phyloP scores from a whole-genome alignment of 2,113 vertebrate species.

The Notiomystis cincta region DNA sequence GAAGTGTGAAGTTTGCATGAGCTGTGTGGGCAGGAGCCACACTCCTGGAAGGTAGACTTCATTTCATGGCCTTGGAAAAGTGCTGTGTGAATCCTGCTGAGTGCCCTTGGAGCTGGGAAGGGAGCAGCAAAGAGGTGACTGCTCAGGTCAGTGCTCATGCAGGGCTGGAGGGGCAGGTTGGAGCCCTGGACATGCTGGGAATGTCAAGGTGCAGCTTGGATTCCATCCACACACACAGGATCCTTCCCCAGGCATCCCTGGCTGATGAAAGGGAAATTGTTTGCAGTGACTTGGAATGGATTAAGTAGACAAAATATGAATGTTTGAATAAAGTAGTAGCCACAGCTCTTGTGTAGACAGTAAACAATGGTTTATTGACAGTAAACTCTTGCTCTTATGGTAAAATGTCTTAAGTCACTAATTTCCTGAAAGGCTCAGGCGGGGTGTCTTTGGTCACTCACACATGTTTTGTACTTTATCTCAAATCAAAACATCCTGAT shows the following conservation, averaged over 20 bases:
- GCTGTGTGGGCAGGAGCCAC: neutral
- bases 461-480: conserved; percentile 60
- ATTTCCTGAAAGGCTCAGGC: conserved; percentile 53
- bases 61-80: neutral
- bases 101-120: neutral
- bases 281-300: neutral
- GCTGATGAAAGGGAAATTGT: neutral
- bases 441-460: conserved; percentile 36
- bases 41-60: neutral
- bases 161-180: neutral
- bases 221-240: neutral
- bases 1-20: neutral
- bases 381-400: conserved; percentile 23
- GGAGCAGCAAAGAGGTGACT: neutral
- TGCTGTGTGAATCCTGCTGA: neutral
- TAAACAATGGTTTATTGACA: conserved; percentile 60
- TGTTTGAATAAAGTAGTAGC: conserved; percentile 33
- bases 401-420: conserved; percentile 32
- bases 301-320: conserved; percentile 40
- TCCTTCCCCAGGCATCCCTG: neutral
- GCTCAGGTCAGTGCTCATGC: neutral
- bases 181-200: neutral
- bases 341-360: conserved; percentile 31
- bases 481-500: conserved; percentile 67
- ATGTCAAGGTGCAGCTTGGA: neutral